A percentile compares a stretch with the other conserved stretches of the same genome.
These are phyloP conservation scores for Oncorhynchus masou DNA, from an alignment of 2,113 vertebrate genomes.

Conservation along the genomic window DNA sequence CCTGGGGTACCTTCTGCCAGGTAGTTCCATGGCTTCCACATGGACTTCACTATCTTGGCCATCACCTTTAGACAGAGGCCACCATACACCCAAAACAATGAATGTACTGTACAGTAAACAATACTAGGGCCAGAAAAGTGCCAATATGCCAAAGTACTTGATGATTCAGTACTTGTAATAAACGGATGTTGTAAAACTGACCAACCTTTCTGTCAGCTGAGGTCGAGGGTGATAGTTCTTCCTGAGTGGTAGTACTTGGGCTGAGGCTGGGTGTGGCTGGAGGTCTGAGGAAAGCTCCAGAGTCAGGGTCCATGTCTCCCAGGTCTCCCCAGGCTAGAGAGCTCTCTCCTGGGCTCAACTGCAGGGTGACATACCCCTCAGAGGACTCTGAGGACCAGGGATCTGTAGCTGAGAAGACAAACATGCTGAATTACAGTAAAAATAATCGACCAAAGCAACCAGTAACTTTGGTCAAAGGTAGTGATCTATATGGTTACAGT, in stretches of 20 bases:
- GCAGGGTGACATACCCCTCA: slow-evolving; percentile 59
- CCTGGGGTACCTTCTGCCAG: slow-evolving; percentile 45
- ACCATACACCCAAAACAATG: neutral
- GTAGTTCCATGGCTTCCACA: slow-evolving; percentile 74
- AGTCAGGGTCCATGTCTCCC: slow-evolving; percentile 51
- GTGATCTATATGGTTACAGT: too few species aligned
- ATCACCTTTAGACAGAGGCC: slow-evolving; percentile 45
- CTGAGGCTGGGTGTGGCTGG: slow-evolving; percentile 22
- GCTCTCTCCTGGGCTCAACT: slow-evolving; percentile 52
- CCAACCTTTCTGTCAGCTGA: slow-evolving; percentile 61
- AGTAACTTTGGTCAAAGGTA: too few species aligned
- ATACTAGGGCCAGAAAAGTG: too few species aligned
- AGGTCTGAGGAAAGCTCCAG: slow-evolving; percentile 54
- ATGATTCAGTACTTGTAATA: too few species aligned
- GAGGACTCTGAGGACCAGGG: slow-evolving; percentile 61
- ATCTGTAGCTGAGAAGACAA: slow-evolving; percentile 43
- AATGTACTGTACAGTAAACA: too few species aligned
- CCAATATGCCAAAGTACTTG: too few species aligned
- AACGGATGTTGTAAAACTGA: neutral
- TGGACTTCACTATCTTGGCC: slow-evolving; percentile 65
- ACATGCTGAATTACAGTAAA: neutral
- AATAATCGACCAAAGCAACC: too few species aligned
- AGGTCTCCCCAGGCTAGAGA: slow-evolving; percentile 65
- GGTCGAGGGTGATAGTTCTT: neutral
- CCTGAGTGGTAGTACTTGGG: slow-evolving; percentile 26